A percentile compares a stretch with the other conserved stretches of the same genome.
Evolutionary conservation across 2,113 vertebrate genomes (phyloP).

Genomic region (Struthio camelus): DNA sequence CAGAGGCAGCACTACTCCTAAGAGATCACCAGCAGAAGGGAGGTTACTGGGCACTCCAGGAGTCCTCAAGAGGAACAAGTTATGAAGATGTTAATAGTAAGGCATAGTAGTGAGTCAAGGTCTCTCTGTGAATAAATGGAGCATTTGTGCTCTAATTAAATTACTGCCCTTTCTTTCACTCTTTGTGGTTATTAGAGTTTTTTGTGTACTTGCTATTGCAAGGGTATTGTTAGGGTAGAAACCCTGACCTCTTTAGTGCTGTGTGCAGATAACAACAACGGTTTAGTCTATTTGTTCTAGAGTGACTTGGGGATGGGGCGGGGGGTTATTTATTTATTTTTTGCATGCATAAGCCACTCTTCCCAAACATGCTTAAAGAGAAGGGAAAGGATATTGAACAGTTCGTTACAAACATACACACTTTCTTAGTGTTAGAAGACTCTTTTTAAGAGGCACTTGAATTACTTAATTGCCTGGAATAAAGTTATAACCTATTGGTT

Average conservation of each 20-base stretch:
- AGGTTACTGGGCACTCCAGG: background rate
- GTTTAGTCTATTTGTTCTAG: background rate
- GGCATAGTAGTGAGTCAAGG: background rate
- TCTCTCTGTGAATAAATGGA: background rate
- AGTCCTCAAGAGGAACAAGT: background rate
- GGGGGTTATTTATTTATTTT: background rate
- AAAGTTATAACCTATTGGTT: background rate
- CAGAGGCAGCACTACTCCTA: background rate
- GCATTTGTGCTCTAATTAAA: constrained; percentile 44
- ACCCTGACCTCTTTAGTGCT: background rate
- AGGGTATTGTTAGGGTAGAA: background rate
- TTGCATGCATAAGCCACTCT: background rate
- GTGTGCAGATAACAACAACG: background rate
- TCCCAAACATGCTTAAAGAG: background rate
- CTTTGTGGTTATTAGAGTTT: background rate
- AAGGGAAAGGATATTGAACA: background rate
- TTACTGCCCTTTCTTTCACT: background rate
- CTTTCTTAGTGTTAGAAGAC: background rate
- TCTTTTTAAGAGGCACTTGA: constrained; percentile 1
- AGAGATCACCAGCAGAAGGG: constrained; percentile 5
- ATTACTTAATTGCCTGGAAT: constrained; percentile 13
- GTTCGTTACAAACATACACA: background rate
- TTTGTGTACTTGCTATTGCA: background rate
- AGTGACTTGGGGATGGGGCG: too few relatives aligned
- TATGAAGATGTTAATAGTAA: constrained; percentile 5